Base-by-base conservation (phyloP, 1,140 invertebrate species). In the Cyclina sinensis region DNA sequence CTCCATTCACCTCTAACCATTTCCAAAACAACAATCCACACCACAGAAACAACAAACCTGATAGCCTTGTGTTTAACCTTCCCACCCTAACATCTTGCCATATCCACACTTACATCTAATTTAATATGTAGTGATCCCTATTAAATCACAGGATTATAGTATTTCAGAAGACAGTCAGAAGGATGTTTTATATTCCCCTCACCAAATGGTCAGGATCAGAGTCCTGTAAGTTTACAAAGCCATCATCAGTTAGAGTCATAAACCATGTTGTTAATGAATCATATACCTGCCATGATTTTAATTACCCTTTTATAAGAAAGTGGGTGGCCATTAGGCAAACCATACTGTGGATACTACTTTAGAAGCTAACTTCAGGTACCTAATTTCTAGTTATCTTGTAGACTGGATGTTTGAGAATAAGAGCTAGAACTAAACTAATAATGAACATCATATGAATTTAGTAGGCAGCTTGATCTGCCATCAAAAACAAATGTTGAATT, bases 171-270 rank as follows among this genome's bases (percentile, higher is more conserved):
- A 62, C n/a, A 4, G 4, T 62, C 1, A 2, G 21, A 5, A 7
- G 57, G n/a, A n/a, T 62, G 35, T n/a, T 70, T 39, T 35, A 37
- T 21, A 37, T 70, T 39, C 37, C 65, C 27, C 32, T 70, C 12
- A 70, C 65, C 65, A 70, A 70, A 70, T 70, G 65, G 65, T 70
- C 65, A n/a, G 24, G 65, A n/a, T 70, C 65, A 70, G 9, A 9
- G 65, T 5, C 16, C 35, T 70, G 7, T 16, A 9, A 37, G 65
- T 70, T 70, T 70, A 70, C 32, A 18, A 37, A 30, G 1, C 1
- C 30, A 21, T 70, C 65, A 70, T 70, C 65, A 70, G 65, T 3
- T 70, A 27, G 32, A 32, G 27, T 70, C 65, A 37, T 70, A 70
- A 70, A 35, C 65, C 12, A 37, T 30, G 7, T 70, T 70, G 65